These are phyloP conservation scores for Acanthisitta chloris DNA, from an alignment of 2,113 vertebrate genomes.

Conservation along the genomic window DNA sequence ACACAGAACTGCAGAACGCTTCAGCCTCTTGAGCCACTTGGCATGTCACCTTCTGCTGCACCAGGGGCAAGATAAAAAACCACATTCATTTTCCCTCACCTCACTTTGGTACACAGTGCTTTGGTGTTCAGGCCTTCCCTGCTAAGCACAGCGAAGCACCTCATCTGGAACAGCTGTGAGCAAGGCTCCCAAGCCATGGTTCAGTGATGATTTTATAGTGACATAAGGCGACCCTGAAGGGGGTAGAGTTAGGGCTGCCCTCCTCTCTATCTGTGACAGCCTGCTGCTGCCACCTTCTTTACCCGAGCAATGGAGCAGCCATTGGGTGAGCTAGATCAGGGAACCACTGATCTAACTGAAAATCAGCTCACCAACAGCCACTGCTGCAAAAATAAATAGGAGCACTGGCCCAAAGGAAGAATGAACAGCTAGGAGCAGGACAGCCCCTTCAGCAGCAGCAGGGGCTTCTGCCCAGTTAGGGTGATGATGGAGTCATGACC, in stretches of 20 bases:
- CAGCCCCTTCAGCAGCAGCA: neutral
- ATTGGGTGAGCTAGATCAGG: neutral
- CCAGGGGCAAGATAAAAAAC: neutral
- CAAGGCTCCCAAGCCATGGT: neutral
- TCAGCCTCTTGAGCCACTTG: neutral
- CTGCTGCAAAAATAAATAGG: neutral
- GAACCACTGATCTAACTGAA: accelerated
- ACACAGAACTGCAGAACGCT: neutral
- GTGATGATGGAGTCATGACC: neutral
- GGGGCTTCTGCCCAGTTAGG: neutral
- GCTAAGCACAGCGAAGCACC: neutral
- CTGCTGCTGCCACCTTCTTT: neutral
- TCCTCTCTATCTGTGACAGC: neutral
- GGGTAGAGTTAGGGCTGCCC: neutral
- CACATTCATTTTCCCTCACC: neutral
- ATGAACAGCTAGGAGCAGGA: neutral
- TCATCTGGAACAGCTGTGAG: neutral
- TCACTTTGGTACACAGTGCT: neutral
- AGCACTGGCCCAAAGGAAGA: neutral
- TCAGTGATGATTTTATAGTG: neutral
- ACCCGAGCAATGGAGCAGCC: neutral
- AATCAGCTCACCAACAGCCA: neutral
- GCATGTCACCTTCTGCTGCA: neutral
- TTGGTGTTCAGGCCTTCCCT: neutral
- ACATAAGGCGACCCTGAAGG: neutral